These are phyloP conservation scores for Phengaris alcon DNA, from an alignment of 2,888 invertebrate genomes.

Conservation along the genomic window DNA sequence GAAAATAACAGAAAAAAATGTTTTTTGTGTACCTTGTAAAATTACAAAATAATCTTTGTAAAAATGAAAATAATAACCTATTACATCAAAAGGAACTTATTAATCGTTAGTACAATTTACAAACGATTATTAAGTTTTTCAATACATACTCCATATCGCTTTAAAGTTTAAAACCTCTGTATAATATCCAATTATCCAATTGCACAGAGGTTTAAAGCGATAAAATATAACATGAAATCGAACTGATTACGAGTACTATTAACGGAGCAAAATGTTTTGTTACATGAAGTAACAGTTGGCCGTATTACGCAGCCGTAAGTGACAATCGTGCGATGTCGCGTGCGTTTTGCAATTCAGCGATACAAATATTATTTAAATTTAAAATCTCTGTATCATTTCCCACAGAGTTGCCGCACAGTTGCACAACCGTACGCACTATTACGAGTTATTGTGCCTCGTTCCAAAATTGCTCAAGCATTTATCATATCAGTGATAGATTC, in stretches of 20 bases:
- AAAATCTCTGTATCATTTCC: slow-evolving; percentile 58
- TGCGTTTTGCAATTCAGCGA: slow-evolving; percentile 52
- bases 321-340: slow-evolving; percentile 33
- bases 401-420: slow-evolving; percentile 60
- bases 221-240: neutral
- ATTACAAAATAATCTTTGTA: too few relatives aligned
- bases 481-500: slow-evolving; percentile 30
- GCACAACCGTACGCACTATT: slow-evolving; percentile 52
- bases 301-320: neutral
- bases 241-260: too few relatives aligned
- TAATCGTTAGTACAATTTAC: too few relatives aligned
- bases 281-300: neutral
- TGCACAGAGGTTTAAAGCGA: neutral
- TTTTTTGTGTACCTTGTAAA: too few relatives aligned
- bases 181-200: too few relatives aligned
- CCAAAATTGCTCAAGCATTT: slow-evolving; percentile 40
- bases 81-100: too few relatives aligned
- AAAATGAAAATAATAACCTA: too few relatives aligned
- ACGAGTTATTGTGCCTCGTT: slow-evolving; percentile 44
- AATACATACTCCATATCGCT: too few relatives aligned
- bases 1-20: too few relatives aligned
- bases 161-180: too few relatives aligned
- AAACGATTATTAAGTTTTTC: too few relatives aligned
- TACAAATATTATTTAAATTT: slow-evolving; percentile 72
- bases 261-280: neutral